Evolutionary conservation across 2,113 vertebrate genomes (phyloP).

Genomic region (Sciurus niger): DNA sequence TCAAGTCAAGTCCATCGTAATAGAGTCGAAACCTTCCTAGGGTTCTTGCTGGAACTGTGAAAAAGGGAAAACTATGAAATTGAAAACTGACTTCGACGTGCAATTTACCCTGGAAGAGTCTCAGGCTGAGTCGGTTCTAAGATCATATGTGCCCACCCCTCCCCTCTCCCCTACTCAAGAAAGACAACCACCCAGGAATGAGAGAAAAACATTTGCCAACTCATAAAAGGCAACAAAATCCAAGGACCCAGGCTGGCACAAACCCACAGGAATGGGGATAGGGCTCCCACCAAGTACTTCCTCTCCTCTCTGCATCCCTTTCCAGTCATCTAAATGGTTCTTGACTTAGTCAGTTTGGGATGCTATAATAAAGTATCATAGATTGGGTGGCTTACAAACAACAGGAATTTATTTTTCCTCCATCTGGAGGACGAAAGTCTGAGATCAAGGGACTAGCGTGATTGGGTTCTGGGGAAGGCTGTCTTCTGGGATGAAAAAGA

Average conservation of each 20-base stretch:
- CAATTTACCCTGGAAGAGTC: not conserved
- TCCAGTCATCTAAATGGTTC: not conserved
- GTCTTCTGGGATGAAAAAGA: not conserved
- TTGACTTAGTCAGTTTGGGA: not conserved
- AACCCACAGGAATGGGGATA: not conserved
- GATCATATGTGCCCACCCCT: not conserved
- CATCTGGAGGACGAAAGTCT: not conserved
- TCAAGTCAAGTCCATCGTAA: not conserved
- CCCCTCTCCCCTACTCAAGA: not conserved
- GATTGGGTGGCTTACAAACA: not conserved
- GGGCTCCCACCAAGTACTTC: accelerated
- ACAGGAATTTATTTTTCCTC: not conserved
- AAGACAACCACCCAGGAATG: not conserved
- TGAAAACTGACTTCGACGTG: slow-evolving; percentile 26
- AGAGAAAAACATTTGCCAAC: not conserved
- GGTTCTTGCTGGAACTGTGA: not conserved
- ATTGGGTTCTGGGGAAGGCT: not conserved
- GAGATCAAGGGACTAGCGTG: not conserved
- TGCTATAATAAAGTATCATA: not conserved
- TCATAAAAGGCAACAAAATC: not conserved
- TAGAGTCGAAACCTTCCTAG: not conserved
- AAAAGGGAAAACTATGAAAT: slow-evolving; percentile 5
- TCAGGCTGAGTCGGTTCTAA: not conserved
- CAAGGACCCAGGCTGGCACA: not conserved
- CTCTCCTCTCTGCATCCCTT: not conserved